These are phyloP conservation scores for Proisotoma minuta DNA, from an alignment of 2,888 invertebrate species.

Conservation along the genomic window DNA sequence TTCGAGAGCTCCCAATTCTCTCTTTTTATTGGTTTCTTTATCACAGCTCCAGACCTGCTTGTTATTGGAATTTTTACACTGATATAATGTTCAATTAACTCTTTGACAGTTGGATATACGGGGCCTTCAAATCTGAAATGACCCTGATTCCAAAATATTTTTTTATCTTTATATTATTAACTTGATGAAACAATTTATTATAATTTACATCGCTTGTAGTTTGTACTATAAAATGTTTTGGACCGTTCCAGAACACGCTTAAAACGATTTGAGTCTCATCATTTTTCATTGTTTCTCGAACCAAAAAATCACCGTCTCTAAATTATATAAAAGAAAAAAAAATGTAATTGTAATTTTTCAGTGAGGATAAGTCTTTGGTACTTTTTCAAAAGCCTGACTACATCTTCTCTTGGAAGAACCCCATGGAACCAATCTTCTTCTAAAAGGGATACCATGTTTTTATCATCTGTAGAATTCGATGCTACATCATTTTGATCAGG, in stretches of 20 bases:
- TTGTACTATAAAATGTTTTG: conserved; percentile 96
- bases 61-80: conserved; percentile 83
- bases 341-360: neutral
- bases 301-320: conserved; percentile 91
- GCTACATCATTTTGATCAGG: conserved; percentile 24
- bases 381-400: conserved; percentile 72
- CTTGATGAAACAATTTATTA: too few relatives aligned
- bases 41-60: conserved; percentile 82
- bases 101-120: conserved; percentile 85
- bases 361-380: conserved; percentile 14
- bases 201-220: conserved; percentile 75
- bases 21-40: conserved; percentile 76
- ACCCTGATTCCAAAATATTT: conserved; percentile 57
- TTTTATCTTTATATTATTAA: too few relatives aligned
- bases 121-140: conserved; percentile 92
- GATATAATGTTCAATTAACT: conserved; percentile 83
- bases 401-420: conserved; percentile 90
- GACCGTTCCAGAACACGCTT: conserved; percentile 92
- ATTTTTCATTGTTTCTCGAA: conserved; percentile 85
- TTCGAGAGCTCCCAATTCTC: conserved; percentile 95
- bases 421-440: conserved; percentile 92
- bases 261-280: conserved; percentile 88
- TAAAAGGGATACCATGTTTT: conserved; percentile 55
- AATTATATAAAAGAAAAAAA: neutral
- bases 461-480: conserved; percentile 35